phyloP scores from a whole-genome alignment of 2,797 vertebrate species.

The Falco concolor region DNA sequence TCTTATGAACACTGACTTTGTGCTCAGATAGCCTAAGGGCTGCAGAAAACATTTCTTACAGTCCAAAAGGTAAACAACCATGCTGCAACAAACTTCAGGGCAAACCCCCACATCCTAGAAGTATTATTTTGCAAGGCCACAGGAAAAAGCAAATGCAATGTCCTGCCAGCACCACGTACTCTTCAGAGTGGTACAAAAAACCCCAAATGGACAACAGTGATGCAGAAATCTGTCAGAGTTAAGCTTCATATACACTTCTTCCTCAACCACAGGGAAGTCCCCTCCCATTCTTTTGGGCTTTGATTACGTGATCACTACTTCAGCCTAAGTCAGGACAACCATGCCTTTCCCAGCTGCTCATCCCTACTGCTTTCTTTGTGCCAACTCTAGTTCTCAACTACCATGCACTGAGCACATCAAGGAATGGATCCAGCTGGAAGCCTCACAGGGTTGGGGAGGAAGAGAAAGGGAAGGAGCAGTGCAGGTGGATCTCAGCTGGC shows the following conservation, averaged over 20 bases:
- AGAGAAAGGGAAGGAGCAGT: too few relatives aligned
- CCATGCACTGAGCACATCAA: not conserved
- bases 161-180: not conserved
- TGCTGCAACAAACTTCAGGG: not conserved
- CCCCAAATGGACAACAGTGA: not conserved
- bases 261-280: not conserved
- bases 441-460: not conserved
- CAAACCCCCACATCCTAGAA: accelerated
- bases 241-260: not conserved
- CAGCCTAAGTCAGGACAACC: not conserved
- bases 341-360: not conserved
- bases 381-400: not conserved
- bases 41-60: not conserved
- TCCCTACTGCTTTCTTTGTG: not conserved
- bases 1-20: slow-evolving; percentile 21
- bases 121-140: not conserved
- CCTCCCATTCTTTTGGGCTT: not conserved
- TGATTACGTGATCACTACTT: not conserved
- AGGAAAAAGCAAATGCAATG: not conserved
- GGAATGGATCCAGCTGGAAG: not conserved
- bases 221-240: not conserved
- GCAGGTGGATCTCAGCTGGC: not conserved
- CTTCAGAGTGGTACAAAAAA: not conserved
- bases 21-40: not conserved
- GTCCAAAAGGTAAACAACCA: not conserved